phyloP scores from a whole-genome alignment of 2,888 invertebrate genomes.

The Cistogaster globosa region DNA sequence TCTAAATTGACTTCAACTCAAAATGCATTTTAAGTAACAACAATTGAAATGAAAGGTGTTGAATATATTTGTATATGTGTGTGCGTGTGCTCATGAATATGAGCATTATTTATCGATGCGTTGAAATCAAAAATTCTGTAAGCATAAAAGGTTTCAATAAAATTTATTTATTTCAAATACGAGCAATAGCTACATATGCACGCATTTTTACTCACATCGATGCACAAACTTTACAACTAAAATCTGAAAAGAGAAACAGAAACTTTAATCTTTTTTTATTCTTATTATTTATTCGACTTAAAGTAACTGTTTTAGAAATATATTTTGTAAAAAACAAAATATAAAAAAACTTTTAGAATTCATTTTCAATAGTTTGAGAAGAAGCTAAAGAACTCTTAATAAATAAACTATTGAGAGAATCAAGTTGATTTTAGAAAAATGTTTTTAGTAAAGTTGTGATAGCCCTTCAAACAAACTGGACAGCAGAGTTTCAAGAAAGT shows the following conservation, averaged over 20 bases:
- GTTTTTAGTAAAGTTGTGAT: no score
- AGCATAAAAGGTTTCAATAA: slow-evolving; percentile 32
- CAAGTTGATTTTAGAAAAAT: no score
- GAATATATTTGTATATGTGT: not conserved
- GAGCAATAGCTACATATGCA: not conserved
- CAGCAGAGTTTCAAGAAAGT: no score
- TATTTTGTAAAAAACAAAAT: no score
- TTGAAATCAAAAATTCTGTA: slow-evolving; percentile 48
- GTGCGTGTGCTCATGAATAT: not conserved
- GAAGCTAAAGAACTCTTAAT: no score
- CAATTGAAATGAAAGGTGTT: slow-evolving; percentile 26
- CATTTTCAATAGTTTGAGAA: no score
- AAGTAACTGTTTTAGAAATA: not conserved
- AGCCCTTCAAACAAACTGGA: no score
- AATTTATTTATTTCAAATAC: slow-evolving; percentile 28
- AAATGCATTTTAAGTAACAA: slow-evolving; percentile 47
- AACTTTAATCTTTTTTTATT: slow-evolving; percentile 20
- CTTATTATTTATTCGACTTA: slow-evolving; percentile 9
- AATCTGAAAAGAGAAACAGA: not conserved
- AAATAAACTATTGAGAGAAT: no score
- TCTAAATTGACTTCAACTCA: slow-evolving; percentile 46
- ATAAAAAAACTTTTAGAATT: no score
- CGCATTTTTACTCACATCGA: not conserved
- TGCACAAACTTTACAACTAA: not conserved
- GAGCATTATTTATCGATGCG: not conserved